These are phyloP conservation scores for Tautogolabrus adspersus DNA, from an alignment of 2,113 vertebrate species.

Conservation along the genomic window DNA sequence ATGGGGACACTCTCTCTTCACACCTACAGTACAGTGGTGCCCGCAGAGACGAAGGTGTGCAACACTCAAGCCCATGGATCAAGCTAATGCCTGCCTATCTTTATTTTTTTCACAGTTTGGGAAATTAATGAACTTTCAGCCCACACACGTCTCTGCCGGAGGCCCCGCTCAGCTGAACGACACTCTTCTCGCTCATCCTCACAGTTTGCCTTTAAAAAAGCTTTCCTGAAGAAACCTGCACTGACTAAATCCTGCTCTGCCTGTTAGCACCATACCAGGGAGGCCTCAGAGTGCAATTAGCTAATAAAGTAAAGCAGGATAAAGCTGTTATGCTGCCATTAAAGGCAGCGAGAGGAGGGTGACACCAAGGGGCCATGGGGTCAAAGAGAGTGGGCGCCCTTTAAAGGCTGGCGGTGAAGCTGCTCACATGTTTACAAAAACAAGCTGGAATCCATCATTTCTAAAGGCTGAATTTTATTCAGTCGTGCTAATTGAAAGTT, in stretches of 20 bases:
- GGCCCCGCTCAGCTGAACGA: slow-evolving; percentile 37
- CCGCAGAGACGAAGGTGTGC: slow-evolving; percentile 31
- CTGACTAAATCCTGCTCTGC: slow-evolving; percentile 12
- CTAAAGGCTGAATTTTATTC: slow-evolving; percentile 36
- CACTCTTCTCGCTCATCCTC: slow-evolving; percentile 32
- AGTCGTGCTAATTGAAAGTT: slow-evolving; percentile 61
- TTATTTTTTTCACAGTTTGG: slow-evolving; percentile 30
- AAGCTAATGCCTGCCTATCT: slow-evolving; percentile 26
- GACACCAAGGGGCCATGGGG: slow-evolving; percentile 22
- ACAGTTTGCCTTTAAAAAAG: slow-evolving; percentile 35
- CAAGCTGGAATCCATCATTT: slow-evolving; percentile 41
- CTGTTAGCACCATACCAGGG: slow-evolving; percentile 46
- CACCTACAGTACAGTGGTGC: slow-evolving; percentile 15
- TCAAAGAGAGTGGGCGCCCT: slow-evolving; percentile 44
- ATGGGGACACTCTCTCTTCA: slow-evolving; percentile 51
- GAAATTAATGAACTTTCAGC: slow-evolving; percentile 61
- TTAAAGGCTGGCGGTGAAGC: slow-evolving; percentile 38
- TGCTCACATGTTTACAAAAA: slow-evolving; percentile 57
- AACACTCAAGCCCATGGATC: slow-evolving; percentile 34
- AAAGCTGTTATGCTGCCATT: slow-evolving; percentile 35
- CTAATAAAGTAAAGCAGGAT: slow-evolving; percentile 42
- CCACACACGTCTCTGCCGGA: slow-evolving; percentile 39
- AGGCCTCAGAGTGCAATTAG: slow-evolving; percentile 61
- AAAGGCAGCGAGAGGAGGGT: slow-evolving; percentile 21
- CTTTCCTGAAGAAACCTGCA: slow-evolving; percentile 5